Evolutionary conservation across 2,888 invertebrate species (phyloP), one percentile per base, ranked within the genome.

Genomic region (Sisyra terminalis): DNA sequence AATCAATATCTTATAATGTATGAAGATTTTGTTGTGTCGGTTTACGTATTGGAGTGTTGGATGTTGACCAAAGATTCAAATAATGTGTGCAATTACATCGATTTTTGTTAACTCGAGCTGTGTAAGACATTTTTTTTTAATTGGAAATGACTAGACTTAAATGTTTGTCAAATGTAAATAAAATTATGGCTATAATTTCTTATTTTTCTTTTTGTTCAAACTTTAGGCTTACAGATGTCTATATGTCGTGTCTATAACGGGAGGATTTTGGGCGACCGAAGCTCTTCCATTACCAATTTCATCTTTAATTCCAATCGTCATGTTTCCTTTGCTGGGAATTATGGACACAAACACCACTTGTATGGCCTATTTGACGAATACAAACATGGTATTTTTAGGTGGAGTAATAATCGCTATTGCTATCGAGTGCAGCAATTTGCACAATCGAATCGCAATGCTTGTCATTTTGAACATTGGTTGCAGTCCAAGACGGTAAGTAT

Each of bases 371-470:
- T 46, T 52, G 2, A 84, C 82, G 60, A 80, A 80, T 53, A 84
- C 85, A 0, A 78, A 83, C 53, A 81, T 86, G 71, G 84, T 86
- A 85, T 85, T 86, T 57, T 74, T 86, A 63, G 92, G 89, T 0
- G 90, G 92, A 13, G 70, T 93, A 50, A 81, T 92, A 60, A 84
- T 92, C 44, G 93, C 92, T 0, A 79, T 89, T 1, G 88, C 86
- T 0, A 83, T 93, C 1, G 92, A 93, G 62, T 79, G 85, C 57
- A 87, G 87, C 51, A 87, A 86, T 58, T 65, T 93, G 16, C 92
- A 93, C 51, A 82, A 84, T 58, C 70, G 93, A 48, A 78, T 92
- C 1, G 90, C 92, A 0, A 59, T 93, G 43, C 73, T 84, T 59
- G 84, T 87, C 3, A 82, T 92, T 40, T 77, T 80, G 53, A 69